Evolutionary conservation across 2,113 vertebrate genomes (phyloP), one percentile per base, ranked within the genome.

Genomic region (Peromyscus leucopus): DNA sequence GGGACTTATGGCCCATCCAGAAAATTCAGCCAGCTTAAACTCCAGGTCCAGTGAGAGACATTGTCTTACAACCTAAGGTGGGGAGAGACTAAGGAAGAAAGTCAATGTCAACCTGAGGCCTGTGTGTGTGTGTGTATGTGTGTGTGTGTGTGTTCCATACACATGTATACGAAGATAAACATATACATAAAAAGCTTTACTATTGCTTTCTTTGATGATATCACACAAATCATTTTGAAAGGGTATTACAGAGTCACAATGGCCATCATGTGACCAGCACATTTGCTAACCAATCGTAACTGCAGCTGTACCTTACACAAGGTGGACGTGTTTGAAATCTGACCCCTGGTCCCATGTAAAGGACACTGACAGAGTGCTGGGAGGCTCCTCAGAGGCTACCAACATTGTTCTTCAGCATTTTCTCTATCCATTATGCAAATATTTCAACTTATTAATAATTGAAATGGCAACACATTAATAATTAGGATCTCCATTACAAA

Each of bases 381-480:
- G 98, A 98, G 86, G 86, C 51, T 96, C 93, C 97, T 97, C 96
- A 85, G 96, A 97, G 93, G 94, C 84, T 95, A 42, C 97, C 87
- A 91, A 98, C 98, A 98, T 98, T 99, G 96, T 98, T 98, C 96
- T 97, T 98, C 91, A 95, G 94, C 97, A 98, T 98, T 98, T 99
- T 98, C 98, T 98, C 98, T 97, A 98, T 95, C 97, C 98, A 98
- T 98, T 99, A 99, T 99, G 98, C 98, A 99, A 98, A 99, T 99
- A 98, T 98, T 94, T 98, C 97, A 98, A 97, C 98, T 95, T 96
- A 98, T 99, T 98, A 99, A 99, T 99, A 98, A 99, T 99, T 98
- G 95, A 99, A 98, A 98, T 98, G 95, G 96, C 98, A 98, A 98
- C 98, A 98, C 98, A 99, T 99, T 98, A 99, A 99, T 99, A 98